Conservation (phyloP, 2,797 vertebrate genomes). For the Leuciscus waleckii region DNA sequence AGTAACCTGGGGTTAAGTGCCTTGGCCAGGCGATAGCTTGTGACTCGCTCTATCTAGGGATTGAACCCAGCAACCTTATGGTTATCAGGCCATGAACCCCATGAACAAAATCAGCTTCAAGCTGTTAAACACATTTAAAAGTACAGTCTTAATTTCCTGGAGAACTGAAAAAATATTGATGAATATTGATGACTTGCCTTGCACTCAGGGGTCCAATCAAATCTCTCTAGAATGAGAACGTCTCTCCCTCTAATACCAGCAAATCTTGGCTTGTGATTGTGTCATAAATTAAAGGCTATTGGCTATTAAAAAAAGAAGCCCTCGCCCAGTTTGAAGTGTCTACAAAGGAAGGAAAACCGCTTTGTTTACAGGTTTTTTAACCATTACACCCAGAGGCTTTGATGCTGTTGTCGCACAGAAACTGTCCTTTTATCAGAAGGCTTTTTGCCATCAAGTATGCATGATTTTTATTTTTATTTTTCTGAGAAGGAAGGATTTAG, state of each 20-base stretch:
- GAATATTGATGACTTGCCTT: too few species aligned
- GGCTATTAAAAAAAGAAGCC: not conserved
- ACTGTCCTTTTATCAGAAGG: not conserved
- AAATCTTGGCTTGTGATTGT: not conserved
- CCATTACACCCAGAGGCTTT: not conserved
- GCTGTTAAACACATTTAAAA: not conserved
- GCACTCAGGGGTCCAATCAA: not conserved
- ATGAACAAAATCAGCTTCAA: not conserved
- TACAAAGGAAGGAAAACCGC: not conserved
- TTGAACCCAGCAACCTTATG: not conserved
- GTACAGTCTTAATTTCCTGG: not conserved
- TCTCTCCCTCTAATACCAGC: not conserved
- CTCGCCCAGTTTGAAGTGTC: not conserved
- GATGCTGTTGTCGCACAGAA: not conserved
- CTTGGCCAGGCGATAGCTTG: not conserved
- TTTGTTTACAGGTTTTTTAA: not conserved
- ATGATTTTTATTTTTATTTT: not conserved
- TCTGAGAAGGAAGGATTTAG: not conserved
- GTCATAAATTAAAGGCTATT: not conserved
- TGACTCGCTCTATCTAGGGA: not conserved
- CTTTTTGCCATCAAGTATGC: not conserved
- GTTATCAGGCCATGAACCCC: not conserved
- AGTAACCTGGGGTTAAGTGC: conserved; percentile 1
- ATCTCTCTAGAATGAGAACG: not conserved
- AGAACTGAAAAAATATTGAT: not conserved